Evolutionary conservation across 2,113 vertebrate genomes (phyloP).

Genomic region (Serilophus lunatus): DNA sequence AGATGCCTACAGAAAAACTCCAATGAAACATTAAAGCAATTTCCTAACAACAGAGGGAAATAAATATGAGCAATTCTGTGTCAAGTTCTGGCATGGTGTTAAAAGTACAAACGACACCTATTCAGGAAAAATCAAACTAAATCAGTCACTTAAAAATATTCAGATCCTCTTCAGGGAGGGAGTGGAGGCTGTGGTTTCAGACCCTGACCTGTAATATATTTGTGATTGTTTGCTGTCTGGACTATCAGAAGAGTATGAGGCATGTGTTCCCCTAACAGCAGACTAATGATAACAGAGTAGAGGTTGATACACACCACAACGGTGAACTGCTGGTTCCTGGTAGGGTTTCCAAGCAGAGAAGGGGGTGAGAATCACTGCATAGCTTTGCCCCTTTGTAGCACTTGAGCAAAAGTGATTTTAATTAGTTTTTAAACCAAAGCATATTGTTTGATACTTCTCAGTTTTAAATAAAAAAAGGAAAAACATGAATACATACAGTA

Average conservation of each 20-base stretch:
- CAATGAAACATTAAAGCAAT: neutral
- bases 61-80: neutral
- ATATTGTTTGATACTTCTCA: neutral
- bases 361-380: neutral
- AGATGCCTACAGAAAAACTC: neutral
- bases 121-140: neutral
- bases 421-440: neutral
- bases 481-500: neutral
- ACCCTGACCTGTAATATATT: neutral
- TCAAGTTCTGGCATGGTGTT: neutral
- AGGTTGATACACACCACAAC: neutral
- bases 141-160: neutral
- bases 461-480: neutral
- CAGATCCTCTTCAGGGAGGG: accelerated
- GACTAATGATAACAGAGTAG: neutral
- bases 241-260: neutral
- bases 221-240: neutral
- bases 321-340: neutral
- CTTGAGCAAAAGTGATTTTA: neutral
- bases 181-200: neutral
- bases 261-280: neutral
- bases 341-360: neutral
- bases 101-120: neutral
- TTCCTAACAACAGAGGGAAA: neutral
- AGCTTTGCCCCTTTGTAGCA: neutral